Evolutionary conservation across 2,113 vertebrate species (phyloP).

Genomic region (Chaetodon auriga): DNA sequence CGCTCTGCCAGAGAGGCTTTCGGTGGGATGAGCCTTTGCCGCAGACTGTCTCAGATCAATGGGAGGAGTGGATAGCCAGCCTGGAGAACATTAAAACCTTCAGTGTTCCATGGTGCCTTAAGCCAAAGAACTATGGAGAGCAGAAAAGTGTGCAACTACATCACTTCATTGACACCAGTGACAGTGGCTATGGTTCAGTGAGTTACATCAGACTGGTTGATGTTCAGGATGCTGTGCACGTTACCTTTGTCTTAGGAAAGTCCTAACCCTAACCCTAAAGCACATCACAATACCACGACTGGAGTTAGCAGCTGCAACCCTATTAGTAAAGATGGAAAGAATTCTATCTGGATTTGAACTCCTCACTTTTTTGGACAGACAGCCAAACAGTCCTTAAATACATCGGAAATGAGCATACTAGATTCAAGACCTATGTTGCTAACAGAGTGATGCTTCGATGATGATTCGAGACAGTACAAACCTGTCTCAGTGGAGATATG

Average conservation of each 20-base stretch:
- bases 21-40: neutral
- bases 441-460: neutral
- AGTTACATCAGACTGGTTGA: too few species aligned
- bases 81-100: neutral
- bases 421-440: conserved; percentile 1
- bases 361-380: neutral
- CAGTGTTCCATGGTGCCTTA: neutral
- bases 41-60: neutral
- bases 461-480: neutral
- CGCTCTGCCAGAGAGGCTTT: conserved; percentile 9
- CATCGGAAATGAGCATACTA: neutral
- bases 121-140: neutral
- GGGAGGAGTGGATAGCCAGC: neutral
- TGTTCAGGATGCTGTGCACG: neutral
- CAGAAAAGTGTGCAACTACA: too few species aligned
- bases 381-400: conserved; percentile 2
- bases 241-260: neutral
- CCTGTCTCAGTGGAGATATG: neutral
- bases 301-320: neutral
- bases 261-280: neutral
- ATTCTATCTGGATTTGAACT: neutral
- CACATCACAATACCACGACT: neutral
- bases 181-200: too few species aligned
- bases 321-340: neutral
- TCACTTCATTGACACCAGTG: too few species aligned